These are phyloP conservation scores for Eptesicus fuscus DNA, from an alignment of 2,113 vertebrate genomes.

Conservation along the genomic window DNA sequence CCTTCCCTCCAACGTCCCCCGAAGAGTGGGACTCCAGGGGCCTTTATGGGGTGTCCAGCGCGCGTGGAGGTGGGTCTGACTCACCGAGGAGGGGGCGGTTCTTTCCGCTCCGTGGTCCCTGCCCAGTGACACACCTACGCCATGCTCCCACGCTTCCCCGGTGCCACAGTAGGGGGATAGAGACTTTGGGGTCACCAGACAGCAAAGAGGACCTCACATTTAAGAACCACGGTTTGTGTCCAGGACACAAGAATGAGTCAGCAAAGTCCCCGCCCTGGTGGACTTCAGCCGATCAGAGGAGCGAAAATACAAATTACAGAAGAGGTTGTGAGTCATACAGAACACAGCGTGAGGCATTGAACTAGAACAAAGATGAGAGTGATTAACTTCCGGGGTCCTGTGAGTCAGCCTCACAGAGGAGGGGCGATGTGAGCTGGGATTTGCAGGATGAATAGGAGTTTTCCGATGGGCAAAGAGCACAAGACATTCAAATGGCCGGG, in stretches of 20 bases:
- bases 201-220: fast-evolving
- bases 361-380: not conserved
- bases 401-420: not conserved
- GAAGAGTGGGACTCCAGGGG: not conserved
- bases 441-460: conserved; percentile 5
- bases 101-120: fast-evolving
- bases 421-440: not conserved
- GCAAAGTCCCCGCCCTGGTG: not conserved
- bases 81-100: fast-evolving
- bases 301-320: not conserved
- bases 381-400: no score
- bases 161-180: not conserved
- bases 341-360: not conserved
- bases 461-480: not conserved
- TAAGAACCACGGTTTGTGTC: not conserved
- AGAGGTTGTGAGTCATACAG: not conserved
- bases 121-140: no score
- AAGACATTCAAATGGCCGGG: not conserved
- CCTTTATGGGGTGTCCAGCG: fast-evolving
- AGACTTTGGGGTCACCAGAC: not conserved
- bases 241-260: not conserved
- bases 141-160: fast-evolving
- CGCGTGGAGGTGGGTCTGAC: fast-evolving
- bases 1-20: not conserved
- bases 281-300: not conserved